Evolutionary conservation across 2,888 invertebrate species (phyloP), one percentile per base, ranked within the genome.

Genomic region (Ptilodon capucinus): DNA sequence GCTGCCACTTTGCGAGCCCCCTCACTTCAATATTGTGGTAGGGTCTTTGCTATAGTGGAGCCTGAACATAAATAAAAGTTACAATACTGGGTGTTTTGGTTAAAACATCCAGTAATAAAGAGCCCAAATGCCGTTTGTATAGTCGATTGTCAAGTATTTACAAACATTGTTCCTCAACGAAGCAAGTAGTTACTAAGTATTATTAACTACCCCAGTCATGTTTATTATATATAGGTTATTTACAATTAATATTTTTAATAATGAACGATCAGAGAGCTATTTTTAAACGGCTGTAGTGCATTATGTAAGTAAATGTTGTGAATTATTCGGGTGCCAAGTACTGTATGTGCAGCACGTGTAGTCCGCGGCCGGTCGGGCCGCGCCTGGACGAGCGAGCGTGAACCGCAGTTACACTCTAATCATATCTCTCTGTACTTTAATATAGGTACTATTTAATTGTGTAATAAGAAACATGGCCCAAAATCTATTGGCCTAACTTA

Each of bases 211-310:
- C n/a, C n/a, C n/a, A n/a, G n/a, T n/a, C n/a, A n/a, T n/a, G n/a
- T n/a, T n/a, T n/a, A n/a, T n/a, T n/a, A n/a, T n/a, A n/a, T n/a
- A n/a, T n/a, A n/a, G n/a, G n/a, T n/a, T n/a, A n/a, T 46, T 51
- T 51, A 48, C 48, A 52, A 42, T 52, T 54, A 50, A 53, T 52
- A 47, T 21, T 19, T 21, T 36, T 16, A 39, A 46, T 23, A 17
- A 35, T 18, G 17, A 35, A 65, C 51, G 64, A 71, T 62, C 74
- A 81, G 79, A 83, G 74, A 63, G 64, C 68, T 82, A 78, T 81
- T 81, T 82, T 81, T 71, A 73, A 80, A 71, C n/a, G n/a, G 51
- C 55, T 53, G 49, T 59, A 63, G 57, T 65, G n/a, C n/a, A n/a
- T n/a, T n/a, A n/a, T n/a, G 64, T 70, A 64, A 74, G 72, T 76